Percentiles rank a stretch among this genome's conserved stretches.
Conservation (phyloP, 1,140 invertebrate genomes). For the Diprion similis region DNA sequence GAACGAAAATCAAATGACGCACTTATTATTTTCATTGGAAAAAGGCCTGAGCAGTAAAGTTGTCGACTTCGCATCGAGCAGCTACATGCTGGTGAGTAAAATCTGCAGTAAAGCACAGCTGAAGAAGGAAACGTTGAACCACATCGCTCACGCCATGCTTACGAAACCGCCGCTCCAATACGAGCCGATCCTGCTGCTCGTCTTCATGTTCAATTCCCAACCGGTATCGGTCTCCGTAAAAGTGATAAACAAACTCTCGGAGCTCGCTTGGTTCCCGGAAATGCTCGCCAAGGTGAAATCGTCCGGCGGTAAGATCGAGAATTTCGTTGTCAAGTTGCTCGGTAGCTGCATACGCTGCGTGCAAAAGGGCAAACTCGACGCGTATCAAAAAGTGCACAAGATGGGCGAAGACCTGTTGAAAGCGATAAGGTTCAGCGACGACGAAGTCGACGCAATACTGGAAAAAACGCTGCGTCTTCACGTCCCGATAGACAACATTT, state of each 20-base stretch:
- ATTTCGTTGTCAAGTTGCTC: conserved; percentile 65
- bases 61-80: conserved; percentile 74
- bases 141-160: conserved; percentile 68
- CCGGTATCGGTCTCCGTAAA: conserved; percentile 60
- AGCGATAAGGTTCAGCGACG: conserved; percentile 59
- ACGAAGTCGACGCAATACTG: conserved; percentile 54
- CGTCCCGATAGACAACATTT: conserved; percentile 34
- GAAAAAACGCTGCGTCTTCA: conserved; percentile 33
- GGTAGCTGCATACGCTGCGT: conserved; percentile 28
- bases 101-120: conserved; percentile 72
- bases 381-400: conserved; percentile 27
- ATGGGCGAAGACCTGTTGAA: conserved; percentile 61
- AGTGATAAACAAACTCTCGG: conserved; percentile 61
- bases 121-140: conserved; percentile 66
- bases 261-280: conserved; percentile 61
- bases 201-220: conserved; percentile 69
- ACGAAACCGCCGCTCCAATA: conserved; percentile 61
- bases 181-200: conserved; percentile 66
- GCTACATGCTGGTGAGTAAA: conserved; percentile 77
- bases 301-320: conserved; percentile 59
- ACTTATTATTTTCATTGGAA: conserved; percentile 73
- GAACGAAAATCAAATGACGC: conserved; percentile 73
- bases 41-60: conserved; percentile 72
- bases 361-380: conserved; percentile 21
- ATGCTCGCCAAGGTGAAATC: conserved; percentile 61